phyloP scores from a whole-genome alignment of 2,888 invertebrate genomes.

The Periphyllus acericola region DNA sequence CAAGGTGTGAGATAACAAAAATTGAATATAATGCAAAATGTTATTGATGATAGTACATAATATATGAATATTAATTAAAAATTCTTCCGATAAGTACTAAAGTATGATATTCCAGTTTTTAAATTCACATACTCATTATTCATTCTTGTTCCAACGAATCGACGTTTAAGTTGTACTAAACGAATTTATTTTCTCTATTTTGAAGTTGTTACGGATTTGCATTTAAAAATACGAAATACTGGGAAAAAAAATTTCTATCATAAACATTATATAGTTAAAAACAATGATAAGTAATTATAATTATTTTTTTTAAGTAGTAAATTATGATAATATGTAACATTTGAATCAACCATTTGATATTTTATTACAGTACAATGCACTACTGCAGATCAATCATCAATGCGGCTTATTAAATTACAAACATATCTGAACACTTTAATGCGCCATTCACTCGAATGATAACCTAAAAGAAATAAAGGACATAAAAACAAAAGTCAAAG shows the following conservation, averaged over 20 bases:
- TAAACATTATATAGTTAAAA: too few relatives aligned
- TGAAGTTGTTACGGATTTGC: neutral
- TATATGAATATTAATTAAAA: neutral
- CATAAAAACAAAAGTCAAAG: too few relatives aligned
- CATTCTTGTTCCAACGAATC: neutral
- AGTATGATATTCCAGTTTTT: neutral
- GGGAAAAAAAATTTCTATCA: neutral
- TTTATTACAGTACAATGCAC: too few relatives aligned
- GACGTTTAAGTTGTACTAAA: neutral
- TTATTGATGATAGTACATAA: neutral
- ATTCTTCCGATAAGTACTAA: neutral
- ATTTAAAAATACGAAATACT: neutral
- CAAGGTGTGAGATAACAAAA: constrained; percentile 7
- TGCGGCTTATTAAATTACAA: too few relatives aligned
- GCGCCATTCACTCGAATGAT: too few relatives aligned
- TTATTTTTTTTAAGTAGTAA: too few relatives aligned
- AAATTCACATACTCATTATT: neutral
- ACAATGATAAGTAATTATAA: too few relatives aligned
- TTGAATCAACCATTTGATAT: too few relatives aligned
- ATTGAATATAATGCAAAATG: neutral
- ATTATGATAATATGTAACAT: too few relatives aligned
- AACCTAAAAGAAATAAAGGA: too few relatives aligned
- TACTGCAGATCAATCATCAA: too few relatives aligned
- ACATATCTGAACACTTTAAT: too few relatives aligned
- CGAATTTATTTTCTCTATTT: neutral